Conservation (phyloP, 2,113 vertebrate species). For the Trichechus manatus region DNA sequence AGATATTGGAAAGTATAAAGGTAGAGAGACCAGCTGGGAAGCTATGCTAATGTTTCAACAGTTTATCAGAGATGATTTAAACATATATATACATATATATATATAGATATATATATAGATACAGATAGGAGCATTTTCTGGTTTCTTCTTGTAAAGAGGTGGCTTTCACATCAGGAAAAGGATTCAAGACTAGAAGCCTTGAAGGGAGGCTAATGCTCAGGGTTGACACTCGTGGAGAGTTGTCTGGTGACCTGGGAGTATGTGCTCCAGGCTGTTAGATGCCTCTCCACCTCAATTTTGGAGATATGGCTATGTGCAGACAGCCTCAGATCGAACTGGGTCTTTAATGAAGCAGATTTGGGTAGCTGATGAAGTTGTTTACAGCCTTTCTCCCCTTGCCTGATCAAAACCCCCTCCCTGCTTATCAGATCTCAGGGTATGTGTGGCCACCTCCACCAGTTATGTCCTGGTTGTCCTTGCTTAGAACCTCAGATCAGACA, state of each 20-base stretch:
- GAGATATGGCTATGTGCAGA: not conserved
- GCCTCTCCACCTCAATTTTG: not conserved
- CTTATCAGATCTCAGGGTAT: not conserved
- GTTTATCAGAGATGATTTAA: not conserved
- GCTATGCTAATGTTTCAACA: not conserved
- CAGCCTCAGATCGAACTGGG: not conserved
- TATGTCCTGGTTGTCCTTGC: not conserved
- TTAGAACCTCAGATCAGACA: not conserved
- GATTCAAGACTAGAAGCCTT: not conserved
- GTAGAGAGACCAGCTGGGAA: not conserved
- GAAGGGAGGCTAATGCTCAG: not conserved
- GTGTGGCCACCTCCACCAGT: not conserved
- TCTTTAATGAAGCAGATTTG: not conserved
- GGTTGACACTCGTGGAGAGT: not conserved
- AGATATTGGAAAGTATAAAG: not conserved
- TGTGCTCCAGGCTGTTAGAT: not conserved
- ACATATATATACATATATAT: too few relatives aligned
- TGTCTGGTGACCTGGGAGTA: not conserved
- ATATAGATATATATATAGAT: too few relatives aligned
- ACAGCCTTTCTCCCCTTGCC: not conserved
- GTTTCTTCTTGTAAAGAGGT: slow-evolving; percentile 50
- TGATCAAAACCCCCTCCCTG: not conserved
- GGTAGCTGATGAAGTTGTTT: not conserved
- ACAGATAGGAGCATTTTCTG: not conserved
- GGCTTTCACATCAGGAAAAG: not conserved